These are phyloP conservation scores for Meandrusa payeni DNA, from an alignment of 2,888 invertebrate genomes.

Conservation along the genomic window DNA sequence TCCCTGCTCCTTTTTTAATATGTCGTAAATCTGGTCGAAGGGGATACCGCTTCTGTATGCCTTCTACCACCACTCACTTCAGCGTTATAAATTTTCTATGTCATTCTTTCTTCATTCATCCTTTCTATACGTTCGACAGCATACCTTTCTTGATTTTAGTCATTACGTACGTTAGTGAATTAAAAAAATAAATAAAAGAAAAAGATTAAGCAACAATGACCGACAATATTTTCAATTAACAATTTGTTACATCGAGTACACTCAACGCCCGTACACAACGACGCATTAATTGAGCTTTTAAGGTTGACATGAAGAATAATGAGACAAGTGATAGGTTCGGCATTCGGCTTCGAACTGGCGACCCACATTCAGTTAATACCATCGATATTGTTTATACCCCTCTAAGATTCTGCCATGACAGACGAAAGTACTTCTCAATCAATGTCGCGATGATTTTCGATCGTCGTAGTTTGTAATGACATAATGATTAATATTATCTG, in stretches of 20 bases:
- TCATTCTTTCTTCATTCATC: no score
- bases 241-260: slow-evolving; percentile 5
- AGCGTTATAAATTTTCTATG: no score
- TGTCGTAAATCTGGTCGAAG: no score
- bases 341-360: slow-evolving; percentile 16
- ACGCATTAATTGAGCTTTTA: slow-evolving; percentile 19
- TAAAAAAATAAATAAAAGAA: no score
- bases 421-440: slow-evolving; percentile 12
- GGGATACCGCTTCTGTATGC: no score
- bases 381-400: slow-evolving; percentile 19
- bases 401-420: slow-evolving; percentile 10
- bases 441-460: slow-evolving; percentile 12
- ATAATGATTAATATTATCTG: not conserved
- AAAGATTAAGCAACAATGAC: not conserved
- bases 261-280: not conserved
- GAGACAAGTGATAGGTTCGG: slow-evolving; percentile 16
- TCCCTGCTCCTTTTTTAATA: no score
- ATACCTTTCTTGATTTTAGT: no score
- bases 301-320: slow-evolving; percentile 18
- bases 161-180: no score
- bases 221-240: slow-evolving; percentile 10
- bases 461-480: slow-evolving; percentile 1
- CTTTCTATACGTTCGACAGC: no score
- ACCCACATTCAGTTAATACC: slow-evolving; percentile 20
- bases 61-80: no score